Conservation (phyloP, 2,113 vertebrate genomes). For the Dipodomys ordii region DNA sequence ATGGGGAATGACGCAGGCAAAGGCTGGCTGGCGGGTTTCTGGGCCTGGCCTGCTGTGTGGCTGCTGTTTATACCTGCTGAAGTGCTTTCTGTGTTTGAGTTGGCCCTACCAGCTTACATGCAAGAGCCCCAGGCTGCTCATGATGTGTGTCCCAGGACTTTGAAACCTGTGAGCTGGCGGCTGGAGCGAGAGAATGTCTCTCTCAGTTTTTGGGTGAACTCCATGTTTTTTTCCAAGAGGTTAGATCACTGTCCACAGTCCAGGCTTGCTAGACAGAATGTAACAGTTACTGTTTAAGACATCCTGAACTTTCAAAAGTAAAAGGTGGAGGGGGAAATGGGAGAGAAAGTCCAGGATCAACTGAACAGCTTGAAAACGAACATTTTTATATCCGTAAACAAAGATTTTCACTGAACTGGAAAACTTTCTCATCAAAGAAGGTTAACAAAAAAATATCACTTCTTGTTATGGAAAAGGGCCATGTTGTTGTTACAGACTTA, state of each 20-base stretch:
- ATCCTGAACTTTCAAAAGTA: slow-evolving; percentile 75
- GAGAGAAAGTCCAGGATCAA: slow-evolving; percentile 24
- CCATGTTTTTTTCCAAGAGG: slow-evolving; percentile 81
- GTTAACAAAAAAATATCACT: slow-evolving; percentile 14
- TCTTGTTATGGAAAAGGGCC: slow-evolving; percentile 51
- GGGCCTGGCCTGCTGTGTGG: slow-evolving; percentile 67
- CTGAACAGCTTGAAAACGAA: slow-evolving; percentile 61
- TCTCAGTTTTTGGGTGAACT: slow-evolving; percentile 80
- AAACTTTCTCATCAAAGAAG: slow-evolving; percentile 65
- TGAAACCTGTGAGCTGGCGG: slow-evolving; percentile 78
- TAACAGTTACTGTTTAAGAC: slow-evolving; percentile 77
- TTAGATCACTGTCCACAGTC: slow-evolving; percentile 76
- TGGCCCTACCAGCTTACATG: slow-evolving; percentile 59
- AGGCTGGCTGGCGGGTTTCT: slow-evolving; percentile 29
- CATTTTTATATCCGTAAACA: slow-evolving; percentile 66
- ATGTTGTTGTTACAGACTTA: background rate
- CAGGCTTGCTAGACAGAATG: slow-evolving; percentile 80
- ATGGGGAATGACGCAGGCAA: slow-evolving; percentile 43
- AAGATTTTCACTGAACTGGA: slow-evolving; percentile 59
- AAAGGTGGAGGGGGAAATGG: slow-evolving; percentile 9
- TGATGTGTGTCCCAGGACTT: slow-evolving; percentile 76
- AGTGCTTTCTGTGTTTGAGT: slow-evolving; percentile 80
- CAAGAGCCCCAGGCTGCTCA: slow-evolving; percentile 65
- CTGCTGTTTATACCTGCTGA: slow-evolving; percentile 79
- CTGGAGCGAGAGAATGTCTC: slow-evolving; percentile 76